These are phyloP conservation scores for Pholis gunnellus DNA, from an alignment of 2,113 vertebrate species.

Conservation along the genomic window DNA sequence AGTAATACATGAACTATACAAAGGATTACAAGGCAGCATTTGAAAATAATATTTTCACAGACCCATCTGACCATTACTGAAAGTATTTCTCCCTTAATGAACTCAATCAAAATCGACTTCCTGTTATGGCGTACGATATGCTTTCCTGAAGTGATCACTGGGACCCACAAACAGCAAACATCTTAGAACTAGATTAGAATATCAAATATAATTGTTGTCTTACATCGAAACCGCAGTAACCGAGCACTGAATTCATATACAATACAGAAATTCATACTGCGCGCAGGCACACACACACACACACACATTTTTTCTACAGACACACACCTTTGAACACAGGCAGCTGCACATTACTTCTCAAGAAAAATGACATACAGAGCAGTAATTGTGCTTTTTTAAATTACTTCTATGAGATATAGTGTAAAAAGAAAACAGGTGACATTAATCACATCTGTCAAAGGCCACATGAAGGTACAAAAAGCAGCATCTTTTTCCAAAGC, in stretches of 20 bases:
- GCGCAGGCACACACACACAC: neutral
- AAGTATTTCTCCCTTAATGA: neutral
- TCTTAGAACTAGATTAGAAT: neutral
- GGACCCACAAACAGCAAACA: conserved; percentile 9
- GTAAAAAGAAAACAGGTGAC: neutral
- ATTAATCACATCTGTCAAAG: neutral
- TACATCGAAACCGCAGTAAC: conserved; percentile 27
- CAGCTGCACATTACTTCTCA: conserved; percentile 7
- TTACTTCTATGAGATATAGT: neutral
- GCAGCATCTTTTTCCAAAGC: neutral
- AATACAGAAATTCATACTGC: neutral
- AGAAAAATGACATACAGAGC: neutral
- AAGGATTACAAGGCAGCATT: neutral
- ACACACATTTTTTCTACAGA: neutral
- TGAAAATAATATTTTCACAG: neutral
- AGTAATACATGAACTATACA: neutral
- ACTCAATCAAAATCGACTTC: conserved; percentile 4
- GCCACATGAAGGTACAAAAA: neutral
- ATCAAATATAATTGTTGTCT: neutral
- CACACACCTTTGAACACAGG: conserved; percentile 7
- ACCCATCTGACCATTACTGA: neutral
- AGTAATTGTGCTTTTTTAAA: neutral
- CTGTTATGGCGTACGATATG: neutral
- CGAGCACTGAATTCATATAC: conserved; percentile 9
- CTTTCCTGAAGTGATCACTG: conserved; percentile 7